These are phyloP conservation scores for Carcharodon carcharias DNA, from an alignment of 2,797 vertebrate species.

Conservation along the genomic window DNA sequence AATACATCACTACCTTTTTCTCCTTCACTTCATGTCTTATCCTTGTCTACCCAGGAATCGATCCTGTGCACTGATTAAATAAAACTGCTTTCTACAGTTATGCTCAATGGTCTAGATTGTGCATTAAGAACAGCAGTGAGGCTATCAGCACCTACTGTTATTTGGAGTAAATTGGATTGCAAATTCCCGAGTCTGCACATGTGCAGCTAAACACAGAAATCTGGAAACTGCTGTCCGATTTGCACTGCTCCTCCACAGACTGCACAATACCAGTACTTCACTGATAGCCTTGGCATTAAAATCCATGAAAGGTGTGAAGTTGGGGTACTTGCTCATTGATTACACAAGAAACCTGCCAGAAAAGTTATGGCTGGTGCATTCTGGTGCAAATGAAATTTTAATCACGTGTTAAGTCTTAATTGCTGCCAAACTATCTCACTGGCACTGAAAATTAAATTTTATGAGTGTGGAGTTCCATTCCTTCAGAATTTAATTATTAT, in stretches of 20 bases:
- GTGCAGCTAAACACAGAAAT: too few relatives aligned
- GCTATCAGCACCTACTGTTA: background rate
- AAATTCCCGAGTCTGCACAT: background rate
- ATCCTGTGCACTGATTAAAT: background rate
- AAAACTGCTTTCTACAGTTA: background rate
- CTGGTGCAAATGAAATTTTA: too few relatives aligned
- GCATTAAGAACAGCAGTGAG: background rate
- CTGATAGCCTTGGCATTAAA: too few relatives aligned
- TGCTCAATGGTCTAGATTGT: background rate
- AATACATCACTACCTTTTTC: background rate
- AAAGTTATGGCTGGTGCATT: too few relatives aligned
- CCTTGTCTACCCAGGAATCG: background rate
- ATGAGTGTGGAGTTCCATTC: too few relatives aligned
- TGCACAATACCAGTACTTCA: too few relatives aligned
- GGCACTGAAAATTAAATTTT: background rate
- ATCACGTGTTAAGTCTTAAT: background rate
- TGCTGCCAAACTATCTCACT: background rate
- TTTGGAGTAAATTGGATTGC: background rate
- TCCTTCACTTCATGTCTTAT: background rate
- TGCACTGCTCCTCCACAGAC: too few relatives aligned
- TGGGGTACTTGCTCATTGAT: too few relatives aligned
- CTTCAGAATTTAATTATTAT: too few relatives aligned
- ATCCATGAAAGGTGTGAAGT: too few relatives aligned
- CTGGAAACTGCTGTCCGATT: too few relatives aligned
- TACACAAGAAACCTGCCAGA: too few relatives aligned